Evolutionary conservation across 2,797 vertebrate genomes (phyloP), one percentile per base, ranked within the genome.

Genomic region (Protosalanx chinensis): DNA sequence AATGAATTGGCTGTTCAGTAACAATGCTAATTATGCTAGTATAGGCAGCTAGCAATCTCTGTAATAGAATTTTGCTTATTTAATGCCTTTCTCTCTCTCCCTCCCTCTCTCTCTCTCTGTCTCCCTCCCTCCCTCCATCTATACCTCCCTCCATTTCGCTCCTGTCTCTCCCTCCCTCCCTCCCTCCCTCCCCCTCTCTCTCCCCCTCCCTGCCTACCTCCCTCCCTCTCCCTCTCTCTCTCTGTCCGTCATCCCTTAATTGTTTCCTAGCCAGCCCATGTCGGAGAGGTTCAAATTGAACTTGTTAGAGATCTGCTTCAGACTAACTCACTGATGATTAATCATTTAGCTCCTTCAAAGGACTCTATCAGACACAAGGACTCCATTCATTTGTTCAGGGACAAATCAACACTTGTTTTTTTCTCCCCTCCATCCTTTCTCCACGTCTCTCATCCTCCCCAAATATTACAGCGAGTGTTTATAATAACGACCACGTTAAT

Each of bases 311-410:
- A 93, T 95, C 94, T 93, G 94, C 94, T 94, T 94, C 92, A 94
- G 93, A 94, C 92, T 93, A 95, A 96, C 94, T 97, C 93, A 91
- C 92, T 93, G 93, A 96, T 96, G 94, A 97, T 97, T 96, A 97
- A 96, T 98, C 95, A 97, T 97, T 97, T 96, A 96, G 94, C 94
- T 92, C 92, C 94, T 95, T 94, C 94, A 94, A 93, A 91, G 94
- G 94, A 94, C 92, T 93, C 89, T 93, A 92, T 94, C 93, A 92
- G 93, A 93, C 92, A 94, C 94, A 95, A 94, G 93, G 93, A 93
- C 92, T 94, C 93, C 93, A 93, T 94, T 94, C 93, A 95, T 95
- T 94, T 94, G 92, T 91, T 88, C 87, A 93, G 93, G 92, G 93
- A 93, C 93, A 94, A 93, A 95, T 94, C 94, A 94, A 93, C 91